phyloP scores from a whole-genome alignment of 2,113 vertebrate genomes.

The Leucoraja erinaceus region DNA sequence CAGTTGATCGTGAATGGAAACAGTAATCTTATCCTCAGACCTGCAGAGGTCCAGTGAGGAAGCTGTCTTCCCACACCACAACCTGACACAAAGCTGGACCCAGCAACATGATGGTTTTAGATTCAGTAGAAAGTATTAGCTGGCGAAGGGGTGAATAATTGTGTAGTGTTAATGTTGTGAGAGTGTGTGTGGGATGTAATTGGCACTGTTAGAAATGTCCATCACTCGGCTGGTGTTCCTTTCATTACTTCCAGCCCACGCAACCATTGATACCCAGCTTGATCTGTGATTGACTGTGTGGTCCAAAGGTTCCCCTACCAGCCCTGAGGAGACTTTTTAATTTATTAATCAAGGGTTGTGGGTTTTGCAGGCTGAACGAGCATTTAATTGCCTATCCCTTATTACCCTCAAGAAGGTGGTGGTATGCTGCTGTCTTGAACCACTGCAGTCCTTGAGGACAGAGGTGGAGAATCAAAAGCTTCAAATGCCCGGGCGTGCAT shows the following conservation, averaged over 20 bases:
- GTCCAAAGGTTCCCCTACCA: background rate
- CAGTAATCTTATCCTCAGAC: background rate
- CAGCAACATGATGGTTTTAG: background rate
- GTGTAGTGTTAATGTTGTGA: background rate
- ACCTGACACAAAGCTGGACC: background rate
- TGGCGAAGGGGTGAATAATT: background rate
- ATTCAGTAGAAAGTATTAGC: background rate
- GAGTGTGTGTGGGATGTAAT: constrained; percentile 18
- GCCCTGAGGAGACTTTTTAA: too few relatives aligned
- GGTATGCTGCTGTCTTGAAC: too few relatives aligned
- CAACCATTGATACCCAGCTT: background rate
- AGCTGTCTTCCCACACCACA: background rate
- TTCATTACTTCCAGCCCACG: background rate
- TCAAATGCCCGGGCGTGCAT: too few relatives aligned
- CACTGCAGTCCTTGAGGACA: too few relatives aligned
- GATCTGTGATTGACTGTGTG: background rate
- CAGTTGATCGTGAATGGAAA: background rate
- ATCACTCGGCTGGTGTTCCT: background rate
- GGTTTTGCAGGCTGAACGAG: background rate
- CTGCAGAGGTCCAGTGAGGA: background rate
- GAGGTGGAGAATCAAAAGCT: too few relatives aligned
- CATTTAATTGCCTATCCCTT: too few relatives aligned
- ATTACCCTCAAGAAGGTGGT: too few relatives aligned
- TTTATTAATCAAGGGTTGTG: background rate
- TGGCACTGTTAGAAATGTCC: background rate